Evolutionary conservation across 2,888 invertebrate genomes (phyloP).

Genomic region (Stenoptilia bipunctidactyla): DNA sequence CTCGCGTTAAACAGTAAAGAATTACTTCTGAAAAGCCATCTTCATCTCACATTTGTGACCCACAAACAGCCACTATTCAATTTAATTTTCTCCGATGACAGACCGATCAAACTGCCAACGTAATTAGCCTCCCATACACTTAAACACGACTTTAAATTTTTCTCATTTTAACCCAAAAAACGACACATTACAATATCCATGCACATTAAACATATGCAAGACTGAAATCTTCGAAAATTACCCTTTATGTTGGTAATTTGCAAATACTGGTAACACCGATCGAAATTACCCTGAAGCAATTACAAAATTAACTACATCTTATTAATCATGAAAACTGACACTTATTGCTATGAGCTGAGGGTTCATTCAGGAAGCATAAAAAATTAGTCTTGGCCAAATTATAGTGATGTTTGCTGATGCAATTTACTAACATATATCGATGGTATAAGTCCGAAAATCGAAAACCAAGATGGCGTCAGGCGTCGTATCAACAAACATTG

Average conservation of each 20-base stretch:
- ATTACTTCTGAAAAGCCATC: too few relatives aligned
- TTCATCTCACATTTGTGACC: too few relatives aligned
- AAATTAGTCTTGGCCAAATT: too few relatives aligned
- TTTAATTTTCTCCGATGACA: too few relatives aligned
- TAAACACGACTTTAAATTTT: not conserved
- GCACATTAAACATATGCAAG: not conserved
- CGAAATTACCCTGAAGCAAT: conserved; percentile 33
- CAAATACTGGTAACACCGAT: conserved; percentile 50
- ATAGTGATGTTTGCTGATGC: too few relatives aligned
- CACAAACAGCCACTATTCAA: too few relatives aligned
- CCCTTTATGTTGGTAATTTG: conserved; percentile 56
- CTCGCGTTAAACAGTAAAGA: too few relatives aligned
- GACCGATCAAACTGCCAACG: too few relatives aligned
- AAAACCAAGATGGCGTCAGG: not conserved
- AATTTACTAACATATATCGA: conserved; percentile 16
- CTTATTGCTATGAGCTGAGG: not conserved
- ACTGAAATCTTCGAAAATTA: conserved; percentile 37
- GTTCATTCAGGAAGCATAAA: too few relatives aligned
- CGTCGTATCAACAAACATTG: conserved; percentile 51
- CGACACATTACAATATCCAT: conserved; percentile 8
- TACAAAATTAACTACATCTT: conserved; percentile 12
- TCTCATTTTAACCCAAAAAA: not conserved
- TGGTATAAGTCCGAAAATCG: conserved; percentile 16
- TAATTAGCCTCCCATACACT: too few relatives aligned
- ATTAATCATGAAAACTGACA: conserved; percentile 3